Evolutionary conservation across 2,113 vertebrate genomes (phyloP).

Genomic region (Spea bombifrons): DNA sequence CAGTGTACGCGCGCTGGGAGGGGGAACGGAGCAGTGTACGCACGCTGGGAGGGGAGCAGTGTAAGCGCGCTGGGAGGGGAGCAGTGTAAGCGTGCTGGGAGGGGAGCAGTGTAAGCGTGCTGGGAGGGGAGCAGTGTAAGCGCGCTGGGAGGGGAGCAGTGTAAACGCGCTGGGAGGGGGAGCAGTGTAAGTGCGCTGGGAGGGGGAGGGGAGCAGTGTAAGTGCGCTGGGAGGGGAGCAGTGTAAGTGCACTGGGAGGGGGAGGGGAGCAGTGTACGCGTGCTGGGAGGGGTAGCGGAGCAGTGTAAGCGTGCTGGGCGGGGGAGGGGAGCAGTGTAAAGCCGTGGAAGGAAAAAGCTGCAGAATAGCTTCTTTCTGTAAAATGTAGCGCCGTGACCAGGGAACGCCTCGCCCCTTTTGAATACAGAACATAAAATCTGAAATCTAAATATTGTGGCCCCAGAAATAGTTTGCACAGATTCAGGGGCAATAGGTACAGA

Average conservation of each 20-base stretch:
- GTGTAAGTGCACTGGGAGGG: not conserved
- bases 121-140: not conserved
- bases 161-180: not conserved
- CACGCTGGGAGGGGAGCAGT: not conserved
- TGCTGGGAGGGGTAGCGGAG: not conserved
- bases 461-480: too few relatives aligned
- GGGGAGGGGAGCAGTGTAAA: not conserved
- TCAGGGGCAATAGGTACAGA: too few relatives aligned
- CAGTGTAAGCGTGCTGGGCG: not conserved
- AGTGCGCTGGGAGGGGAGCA: not conserved
- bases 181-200: not conserved
- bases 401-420: too few relatives aligned
- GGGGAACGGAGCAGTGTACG: not conserved
- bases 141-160: not conserved
- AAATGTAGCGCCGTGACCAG: too few relatives aligned
- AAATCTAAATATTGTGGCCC: too few relatives aligned
- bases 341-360: not conserved
- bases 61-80: not conserved
- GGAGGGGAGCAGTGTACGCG: not conserved
- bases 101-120: not conserved
- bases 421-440: too few relatives aligned
- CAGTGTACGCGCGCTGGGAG: not conserved
- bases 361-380: too few relatives aligned
- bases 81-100: not conserved
- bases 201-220: not conserved